Percentiles rank a stretch among this genome's conserved stretches.
These are phyloP conservation scores for Bovichtus variegatus DNA, from an alignment of 2,797 vertebrate species.

Conservation along the genomic window DNA sequence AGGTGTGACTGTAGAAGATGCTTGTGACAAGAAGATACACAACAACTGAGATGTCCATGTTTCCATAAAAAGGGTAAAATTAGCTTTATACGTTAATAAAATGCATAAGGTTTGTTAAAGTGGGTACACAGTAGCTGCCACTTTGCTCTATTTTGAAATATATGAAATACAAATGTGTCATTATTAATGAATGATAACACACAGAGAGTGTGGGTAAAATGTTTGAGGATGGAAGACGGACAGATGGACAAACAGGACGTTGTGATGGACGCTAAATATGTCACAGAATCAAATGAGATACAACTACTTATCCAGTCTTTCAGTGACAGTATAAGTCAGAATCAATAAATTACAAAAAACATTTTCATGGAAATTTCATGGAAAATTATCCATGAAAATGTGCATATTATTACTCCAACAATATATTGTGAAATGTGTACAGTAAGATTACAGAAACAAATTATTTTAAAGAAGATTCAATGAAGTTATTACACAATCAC, in stretches of 20 bases:
- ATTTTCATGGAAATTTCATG: no score
- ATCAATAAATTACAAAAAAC: not conserved
- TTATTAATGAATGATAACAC: not conserved
- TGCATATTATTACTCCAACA: not conserved
- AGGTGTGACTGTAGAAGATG: not conserved
- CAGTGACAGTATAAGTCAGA: not conserved
- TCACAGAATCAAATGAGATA: not conserved
- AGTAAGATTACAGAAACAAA: not conserved
- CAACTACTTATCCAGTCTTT: not conserved
- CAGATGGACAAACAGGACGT: not conserved
- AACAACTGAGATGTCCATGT: slow-evolving; percentile 15
- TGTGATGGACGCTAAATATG: not conserved
- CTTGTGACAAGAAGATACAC: slow-evolving; percentile 3
- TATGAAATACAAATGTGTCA: slow-evolving; percentile 7
- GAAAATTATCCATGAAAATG: no score
- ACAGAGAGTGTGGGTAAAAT: not conserved
- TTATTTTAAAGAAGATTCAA: not conserved
- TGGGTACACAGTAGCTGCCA: not conserved
- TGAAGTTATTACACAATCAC: not conserved
- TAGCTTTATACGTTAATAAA: slow-evolving; percentile 16
- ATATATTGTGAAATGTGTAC: not conserved
- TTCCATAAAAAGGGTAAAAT: slow-evolving; percentile 4
- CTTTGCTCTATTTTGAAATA: slow-evolving; percentile 15
- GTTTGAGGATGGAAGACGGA: not conserved
- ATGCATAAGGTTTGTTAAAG: slow-evolving; percentile 26